Conservation (phyloP, 2,888 invertebrate species). For the Euphydryas editha region DNA sequence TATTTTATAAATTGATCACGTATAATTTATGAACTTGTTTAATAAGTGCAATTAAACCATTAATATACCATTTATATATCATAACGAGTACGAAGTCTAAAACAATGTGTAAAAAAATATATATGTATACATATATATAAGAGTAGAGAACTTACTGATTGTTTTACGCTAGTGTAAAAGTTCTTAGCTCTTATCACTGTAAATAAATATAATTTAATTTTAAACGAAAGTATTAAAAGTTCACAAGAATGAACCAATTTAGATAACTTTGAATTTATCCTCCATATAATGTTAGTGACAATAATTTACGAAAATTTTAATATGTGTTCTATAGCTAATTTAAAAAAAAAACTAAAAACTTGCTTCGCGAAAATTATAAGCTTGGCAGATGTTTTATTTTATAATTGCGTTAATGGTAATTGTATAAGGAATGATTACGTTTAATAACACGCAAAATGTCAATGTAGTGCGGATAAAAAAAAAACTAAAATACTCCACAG, state of each 20-base stretch:
- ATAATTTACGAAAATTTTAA: not conserved
- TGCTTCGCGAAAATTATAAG: not conserved
- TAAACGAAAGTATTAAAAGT: too few relatives aligned
- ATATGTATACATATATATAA: not conserved
- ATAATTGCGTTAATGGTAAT: constrained; percentile 8
- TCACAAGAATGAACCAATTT: too few relatives aligned
- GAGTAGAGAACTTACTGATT: not conserved
- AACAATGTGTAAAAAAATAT: not conserved
- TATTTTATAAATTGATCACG: not conserved
- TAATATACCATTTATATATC: not conserved
- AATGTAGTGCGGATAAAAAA: not conserved
- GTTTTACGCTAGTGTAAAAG: too few relatives aligned
- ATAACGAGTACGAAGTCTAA: too few relatives aligned
- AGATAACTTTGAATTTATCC: too few relatives aligned
- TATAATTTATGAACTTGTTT: not conserved
- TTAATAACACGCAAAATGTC: constrained; percentile 14
- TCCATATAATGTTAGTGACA: not conserved
- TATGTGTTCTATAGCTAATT: not conserved
- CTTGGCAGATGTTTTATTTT: constrained; percentile 10
- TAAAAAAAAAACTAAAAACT: not conserved
- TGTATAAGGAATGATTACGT: constrained; percentile 7
- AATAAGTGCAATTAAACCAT: too few relatives aligned
- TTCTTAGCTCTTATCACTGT: too few relatives aligned
- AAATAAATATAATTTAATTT: too few relatives aligned
- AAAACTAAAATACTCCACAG: not conserved